These are phyloP conservation scores for Tillus elongatus DNA, from an alignment of 2,888 invertebrate genomes.

Conservation along the genomic window DNA sequence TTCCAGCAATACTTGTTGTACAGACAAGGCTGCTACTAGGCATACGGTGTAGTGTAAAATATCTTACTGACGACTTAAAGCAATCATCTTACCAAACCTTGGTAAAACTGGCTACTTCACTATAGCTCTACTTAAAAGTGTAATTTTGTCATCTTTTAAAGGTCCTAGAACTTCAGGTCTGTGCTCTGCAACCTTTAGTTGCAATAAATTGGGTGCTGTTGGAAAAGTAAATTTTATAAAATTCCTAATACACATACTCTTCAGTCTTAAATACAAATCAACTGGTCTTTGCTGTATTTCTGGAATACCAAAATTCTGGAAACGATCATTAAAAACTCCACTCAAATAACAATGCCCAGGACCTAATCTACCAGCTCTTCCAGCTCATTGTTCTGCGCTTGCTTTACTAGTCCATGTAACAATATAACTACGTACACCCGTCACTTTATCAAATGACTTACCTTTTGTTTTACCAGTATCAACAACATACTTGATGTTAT, in stretches of 20 bases:
- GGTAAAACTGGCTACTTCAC: conserved; percentile 88
- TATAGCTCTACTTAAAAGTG: conserved; percentile 75
- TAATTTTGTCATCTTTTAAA: conserved; percentile 55
- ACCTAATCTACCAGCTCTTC: conserved; percentile 82
- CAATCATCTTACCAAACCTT: conserved; percentile 78
- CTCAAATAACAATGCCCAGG: conserved; percentile 96
- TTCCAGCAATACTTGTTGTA: conserved; percentile 74
- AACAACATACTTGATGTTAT: conserved; percentile 88
- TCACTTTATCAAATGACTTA: conserved; percentile 77
- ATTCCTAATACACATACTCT: conserved; percentile 88
- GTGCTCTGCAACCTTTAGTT: conserved; percentile 68
- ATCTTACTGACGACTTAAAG: conserved; percentile 78
- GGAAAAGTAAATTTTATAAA: conserved; percentile 94
- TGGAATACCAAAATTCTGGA: conserved; percentile 69
- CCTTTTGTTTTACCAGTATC: conserved; percentile 81
- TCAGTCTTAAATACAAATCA: conserved; percentile 90
- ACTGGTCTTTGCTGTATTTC: conserved; percentile 89
- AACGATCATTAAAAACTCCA: conserved; percentile 85
- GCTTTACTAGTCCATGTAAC: conserved; percentile 91
- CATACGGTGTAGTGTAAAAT: conserved; percentile 80
- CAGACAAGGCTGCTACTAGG: conserved; percentile 85
- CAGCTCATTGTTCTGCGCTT: conserved; percentile 87
- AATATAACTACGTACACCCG: conserved; percentile 71
- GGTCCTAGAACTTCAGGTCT: conserved; percentile 74
- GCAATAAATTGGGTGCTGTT: conserved; percentile 74